Conservation (phyloP, 2,797 vertebrate species). For the Rhinatrema bivittatum region DNA sequence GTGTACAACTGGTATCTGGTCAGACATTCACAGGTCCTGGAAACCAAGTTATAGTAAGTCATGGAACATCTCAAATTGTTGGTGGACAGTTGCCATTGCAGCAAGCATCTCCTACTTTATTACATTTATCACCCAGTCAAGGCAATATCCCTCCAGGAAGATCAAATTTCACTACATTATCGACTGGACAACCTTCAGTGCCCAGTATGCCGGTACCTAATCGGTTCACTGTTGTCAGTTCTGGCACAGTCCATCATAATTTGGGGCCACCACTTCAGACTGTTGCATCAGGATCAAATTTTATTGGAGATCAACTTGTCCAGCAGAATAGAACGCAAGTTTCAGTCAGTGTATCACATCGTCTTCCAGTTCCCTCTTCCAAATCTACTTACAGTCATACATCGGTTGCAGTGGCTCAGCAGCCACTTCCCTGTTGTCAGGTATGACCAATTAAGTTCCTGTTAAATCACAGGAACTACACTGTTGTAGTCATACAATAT, state of each 20-base stretch:
- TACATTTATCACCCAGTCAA: conserved; percentile 78
- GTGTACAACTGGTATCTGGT: conserved; percentile 83
- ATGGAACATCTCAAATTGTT: conserved; percentile 67
- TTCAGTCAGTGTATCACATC: conserved; percentile 66
- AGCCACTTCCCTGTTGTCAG: conserved; percentile 57
- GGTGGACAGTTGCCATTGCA: conserved; percentile 68
- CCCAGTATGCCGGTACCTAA: conserved; percentile 63
- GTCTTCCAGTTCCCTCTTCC: conserved; percentile 75
- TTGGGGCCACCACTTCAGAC: conserved; percentile 52
- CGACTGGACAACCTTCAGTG: conserved; percentile 49
- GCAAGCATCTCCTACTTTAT: conserved; percentile 52
- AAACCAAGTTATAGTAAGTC: conserved; percentile 86
- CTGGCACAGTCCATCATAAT: conserved; percentile 49
- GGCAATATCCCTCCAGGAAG: conserved; percentile 57
- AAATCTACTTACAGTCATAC: conserved; percentile 66
- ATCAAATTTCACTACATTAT: conserved; percentile 42
- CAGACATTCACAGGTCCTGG: conserved; percentile 76
- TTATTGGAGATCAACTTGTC: conserved; percentile 45
- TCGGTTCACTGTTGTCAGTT: conserved; percentile 73
- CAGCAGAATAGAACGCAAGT: conserved; percentile 59
- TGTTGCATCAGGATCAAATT: conserved; percentile 46
- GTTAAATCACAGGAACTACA: not conserved
- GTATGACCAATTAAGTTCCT: conserved; percentile 32
- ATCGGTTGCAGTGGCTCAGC: conserved; percentile 48
- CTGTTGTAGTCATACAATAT: too few species aligned